Evolutionary conservation across 1,140 invertebrate species (phyloP).

Genomic region (Drosophila kepulauana): DNA sequence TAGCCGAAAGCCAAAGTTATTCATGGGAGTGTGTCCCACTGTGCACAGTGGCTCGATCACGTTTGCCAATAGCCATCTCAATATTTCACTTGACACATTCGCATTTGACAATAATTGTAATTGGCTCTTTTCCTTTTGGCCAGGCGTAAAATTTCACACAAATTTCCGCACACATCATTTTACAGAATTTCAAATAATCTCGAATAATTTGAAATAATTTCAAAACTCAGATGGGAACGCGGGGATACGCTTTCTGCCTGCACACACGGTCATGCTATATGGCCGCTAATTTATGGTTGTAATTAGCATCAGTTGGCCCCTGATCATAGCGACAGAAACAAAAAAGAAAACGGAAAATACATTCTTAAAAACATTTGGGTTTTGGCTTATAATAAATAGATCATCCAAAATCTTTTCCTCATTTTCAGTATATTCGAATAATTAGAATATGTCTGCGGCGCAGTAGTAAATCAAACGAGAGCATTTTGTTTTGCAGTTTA

Average conservation of each 20-base stretch:
- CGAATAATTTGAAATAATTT: conserved; percentile 10
- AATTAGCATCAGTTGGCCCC: conserved; percentile 62
- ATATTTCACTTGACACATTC: conserved; percentile 45
- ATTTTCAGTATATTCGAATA: conserved; percentile 23
- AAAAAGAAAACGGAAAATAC: too few relatives aligned
- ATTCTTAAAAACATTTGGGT: conserved; percentile 40
- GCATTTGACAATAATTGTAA: conserved; percentile 44
- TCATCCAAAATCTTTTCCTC: conserved; percentile 45
- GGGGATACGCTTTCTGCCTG: conserved; percentile 2
- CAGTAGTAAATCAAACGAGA: conserved; percentile 11
- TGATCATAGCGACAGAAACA: background rate
- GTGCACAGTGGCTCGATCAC: conserved; percentile 40
- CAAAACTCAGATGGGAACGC: background rate
- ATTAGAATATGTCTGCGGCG: conserved; percentile 11
- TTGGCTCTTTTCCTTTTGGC: conserved; percentile 38
- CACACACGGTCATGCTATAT: conserved; percentile 55
- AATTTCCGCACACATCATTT: conserved; percentile 17
- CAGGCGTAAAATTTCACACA: conserved; percentile 63
- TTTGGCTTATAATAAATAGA: conserved; percentile 61
- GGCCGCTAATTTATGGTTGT: conserved; percentile 75
- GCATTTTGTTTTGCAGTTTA: background rate
- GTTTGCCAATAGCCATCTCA: conserved; percentile 30
- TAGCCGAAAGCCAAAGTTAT: conserved; percentile 29
- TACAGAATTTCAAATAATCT: conserved; percentile 6
- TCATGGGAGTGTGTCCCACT: background rate